Evolutionary conservation across 2,113 vertebrate species (phyloP), one percentile per base, ranked within the genome.

Genomic region (Charadrius vociferus): DNA sequence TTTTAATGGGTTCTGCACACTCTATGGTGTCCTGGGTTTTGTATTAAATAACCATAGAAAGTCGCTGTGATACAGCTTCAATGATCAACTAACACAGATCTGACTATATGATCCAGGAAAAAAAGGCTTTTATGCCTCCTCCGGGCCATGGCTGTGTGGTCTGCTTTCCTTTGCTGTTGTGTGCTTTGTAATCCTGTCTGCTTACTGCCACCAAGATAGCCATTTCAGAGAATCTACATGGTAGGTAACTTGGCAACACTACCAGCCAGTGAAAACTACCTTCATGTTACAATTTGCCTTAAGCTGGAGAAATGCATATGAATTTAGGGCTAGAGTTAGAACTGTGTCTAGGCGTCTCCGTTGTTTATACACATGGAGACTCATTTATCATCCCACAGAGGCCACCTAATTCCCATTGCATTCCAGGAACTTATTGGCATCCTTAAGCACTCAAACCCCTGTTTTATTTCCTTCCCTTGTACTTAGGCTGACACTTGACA

Each of bases 71-170:
- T 96, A 43, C 81, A 81, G 93, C 78, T 94, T 88, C 90, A 97
- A 34, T 80, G 96, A 97, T 66, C 95, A 94, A 81, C 73, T 93
- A 92, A 88, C 92, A 95, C 85, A 90, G 92, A 97, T 88, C 93
- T 94, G 95, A 98, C 97, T 89, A 97, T 91, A 94, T 14, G 79
- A 97, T 94, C 77, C 86, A 74, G 70, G 84, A 86, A 85, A 90
- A 86, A 96, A 93, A 53, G 59, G 59, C 89, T 97, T 97, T 98
- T 96, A 96, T 94, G n/a, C 77, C 94, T 93, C 89, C 97, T 97
- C 75, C 88, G 93, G 93, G 59, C 81, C 90, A 47, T 24, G 92
- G 91, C 84, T 95, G 63, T 36, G 30, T 34, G 61, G 93, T 88
- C 97, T 88, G 68, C 94, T 93, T 96, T 89, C 71, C 81, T 88